Percentiles rank a stretch among this genome's conserved stretches.
These are phyloP conservation scores for Sphenodon punctatus DNA, from an alignment of 2,797 vertebrate species.

Conservation along the genomic window DNA sequence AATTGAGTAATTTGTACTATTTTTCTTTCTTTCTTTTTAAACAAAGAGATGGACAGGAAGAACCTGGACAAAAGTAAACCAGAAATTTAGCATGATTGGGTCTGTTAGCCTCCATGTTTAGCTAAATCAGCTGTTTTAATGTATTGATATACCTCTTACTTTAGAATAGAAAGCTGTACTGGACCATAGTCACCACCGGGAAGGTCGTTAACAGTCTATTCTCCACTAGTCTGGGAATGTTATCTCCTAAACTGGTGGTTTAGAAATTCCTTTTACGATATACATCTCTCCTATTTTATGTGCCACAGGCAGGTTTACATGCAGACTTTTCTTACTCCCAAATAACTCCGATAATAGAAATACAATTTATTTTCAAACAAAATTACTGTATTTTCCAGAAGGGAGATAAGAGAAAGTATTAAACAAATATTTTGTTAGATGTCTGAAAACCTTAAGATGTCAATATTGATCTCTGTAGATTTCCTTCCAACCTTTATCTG, in stretches of 20 bases:
- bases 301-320: not conserved
- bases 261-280: not conserved
- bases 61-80: too few relatives aligned
- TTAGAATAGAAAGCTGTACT: not conserved
- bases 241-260: not conserved
- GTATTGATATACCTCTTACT: too few relatives aligned
- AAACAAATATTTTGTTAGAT: conserved; percentile 38
- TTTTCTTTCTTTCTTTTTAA: not conserved
- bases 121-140: too few relatives aligned
- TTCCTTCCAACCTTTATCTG: conserved; percentile 47
- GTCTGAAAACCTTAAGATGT: conserved; percentile 14
- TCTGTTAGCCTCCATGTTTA: too few relatives aligned
- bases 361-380: conserved; percentile 24
- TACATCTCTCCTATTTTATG: not conserved
- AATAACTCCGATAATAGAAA: conserved; percentile 23
- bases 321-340: not conserved
- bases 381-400: not conserved
- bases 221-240: not conserved
- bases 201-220: not conserved
- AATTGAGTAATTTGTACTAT: not conserved
- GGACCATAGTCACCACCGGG: not conserved
- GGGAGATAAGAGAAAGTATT: conserved; percentile 36
- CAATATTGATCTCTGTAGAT: conserved; percentile 45
- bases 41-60: too few relatives aligned
- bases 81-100: too few relatives aligned